Evolutionary conservation across 2,888 invertebrate genomes (phyloP).

Genomic region (Zelleria hepariella): DNA sequence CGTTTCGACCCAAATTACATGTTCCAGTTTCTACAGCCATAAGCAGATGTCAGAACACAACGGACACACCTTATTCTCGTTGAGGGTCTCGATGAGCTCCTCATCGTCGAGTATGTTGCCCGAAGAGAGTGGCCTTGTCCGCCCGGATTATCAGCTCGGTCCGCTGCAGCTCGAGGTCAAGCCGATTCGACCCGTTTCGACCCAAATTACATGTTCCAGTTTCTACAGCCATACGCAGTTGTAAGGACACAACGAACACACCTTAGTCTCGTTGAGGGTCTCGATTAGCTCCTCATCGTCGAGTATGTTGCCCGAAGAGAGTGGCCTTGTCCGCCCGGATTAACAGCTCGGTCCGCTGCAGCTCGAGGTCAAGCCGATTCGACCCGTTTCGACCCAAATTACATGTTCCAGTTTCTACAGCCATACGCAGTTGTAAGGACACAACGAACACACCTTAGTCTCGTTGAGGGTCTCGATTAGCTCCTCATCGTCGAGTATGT

Average conservation of each 20-base stretch:
- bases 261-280: constrained; percentile 90
- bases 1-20: too few relatives aligned
- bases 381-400: too few relatives aligned
- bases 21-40: too few relatives aligned
- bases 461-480: constrained; percentile 92
- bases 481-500: constrained; percentile 94
- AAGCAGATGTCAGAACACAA: too few relatives aligned
- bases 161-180: constrained; percentile 86
- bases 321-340: constrained; percentile 90
- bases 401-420: too few relatives aligned
- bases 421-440: too few relatives aligned
- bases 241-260: too few relatives aligned
- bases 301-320: constrained; percentile 89
- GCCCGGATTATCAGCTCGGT: constrained; percentile 89
- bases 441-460: constrained; percentile 83
- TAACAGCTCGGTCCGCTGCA: constrained; percentile 85
- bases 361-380: constrained; percentile 89
- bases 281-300: constrained; percentile 95
- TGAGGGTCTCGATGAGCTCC: constrained; percentile 90
- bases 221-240: too few relatives aligned
- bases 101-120: constrained; percentile 96
- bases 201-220: too few relatives aligned
- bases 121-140: constrained; percentile 86
- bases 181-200: too few relatives aligned
- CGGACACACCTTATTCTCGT: constrained; percentile 81